Percentiles rank a stretch among this genome's conserved stretches.
Conservation (phyloP, 2,113 vertebrate genomes). For the Lichenostomus cassidix region DNA sequence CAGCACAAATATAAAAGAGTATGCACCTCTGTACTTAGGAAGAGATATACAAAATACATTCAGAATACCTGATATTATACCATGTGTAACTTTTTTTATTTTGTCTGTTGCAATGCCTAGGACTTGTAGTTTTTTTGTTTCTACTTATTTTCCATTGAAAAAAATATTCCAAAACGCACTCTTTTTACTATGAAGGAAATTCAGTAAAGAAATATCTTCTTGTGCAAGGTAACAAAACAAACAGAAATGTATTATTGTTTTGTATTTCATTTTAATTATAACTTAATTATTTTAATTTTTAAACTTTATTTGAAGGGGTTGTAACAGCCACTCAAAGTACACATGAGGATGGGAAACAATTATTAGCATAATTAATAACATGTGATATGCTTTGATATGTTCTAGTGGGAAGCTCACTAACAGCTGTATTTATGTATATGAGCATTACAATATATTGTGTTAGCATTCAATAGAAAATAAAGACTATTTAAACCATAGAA, state of each 20-base stretch:
- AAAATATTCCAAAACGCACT: neutral
- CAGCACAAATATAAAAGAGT: neutral
- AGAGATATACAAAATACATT: neutral
- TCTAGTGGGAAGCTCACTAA: neutral
- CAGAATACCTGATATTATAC: neutral
- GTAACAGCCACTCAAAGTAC: neutral
- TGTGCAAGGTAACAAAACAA: neutral
- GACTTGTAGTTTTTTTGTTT: neutral
- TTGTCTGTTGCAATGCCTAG: neutral
- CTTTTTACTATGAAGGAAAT: neutral
- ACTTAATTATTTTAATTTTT: neutral
- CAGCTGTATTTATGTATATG: neutral
- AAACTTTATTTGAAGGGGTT: neutral
- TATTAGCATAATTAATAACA: neutral
- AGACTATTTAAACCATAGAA: neutral
- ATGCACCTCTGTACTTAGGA: neutral
- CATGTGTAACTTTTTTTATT: neutral
- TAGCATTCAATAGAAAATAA: conserved; percentile 26
- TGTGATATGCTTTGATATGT: neutral
- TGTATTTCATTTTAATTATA: neutral
- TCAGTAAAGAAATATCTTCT: neutral
- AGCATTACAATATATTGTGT: neutral
- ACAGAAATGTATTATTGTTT: neutral
- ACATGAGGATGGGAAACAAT: neutral
- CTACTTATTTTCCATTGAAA: neutral